phyloP scores from a whole-genome alignment of 2,113 vertebrate species.

The Aspiorhynchus laticeps region DNA sequence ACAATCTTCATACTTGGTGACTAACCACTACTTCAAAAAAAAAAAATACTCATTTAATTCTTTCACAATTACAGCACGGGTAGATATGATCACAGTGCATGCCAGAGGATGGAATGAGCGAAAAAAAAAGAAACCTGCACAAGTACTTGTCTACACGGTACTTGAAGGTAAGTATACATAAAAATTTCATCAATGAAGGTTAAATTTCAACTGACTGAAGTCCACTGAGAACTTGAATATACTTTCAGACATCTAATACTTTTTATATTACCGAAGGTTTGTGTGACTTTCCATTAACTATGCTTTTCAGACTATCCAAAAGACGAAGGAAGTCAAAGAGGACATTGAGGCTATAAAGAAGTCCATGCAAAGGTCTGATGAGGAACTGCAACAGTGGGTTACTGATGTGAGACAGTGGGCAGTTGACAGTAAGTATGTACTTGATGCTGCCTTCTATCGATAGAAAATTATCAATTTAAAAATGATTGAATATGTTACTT shows the following conservation, averaged over 20 bases:
- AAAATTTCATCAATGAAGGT: neutral
- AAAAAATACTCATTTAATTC: neutral
- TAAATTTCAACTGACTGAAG: neutral
- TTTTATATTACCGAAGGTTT: neutral
- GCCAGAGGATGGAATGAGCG: conserved; percentile 31
- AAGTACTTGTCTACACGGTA: conserved; percentile 31
- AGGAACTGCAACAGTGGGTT: neutral
- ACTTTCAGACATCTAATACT: neutral
- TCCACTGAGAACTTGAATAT: neutral
- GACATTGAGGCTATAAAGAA: conserved; percentile 27
- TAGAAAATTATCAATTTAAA: neutral
- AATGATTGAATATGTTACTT: no score
- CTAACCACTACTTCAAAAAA: no score
- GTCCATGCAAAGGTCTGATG: neutral
- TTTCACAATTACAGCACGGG: conserved; percentile 19
- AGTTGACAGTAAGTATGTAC: conserved; percentile 5
- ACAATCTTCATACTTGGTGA: no score
- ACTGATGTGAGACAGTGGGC: conserved; percentile 19
- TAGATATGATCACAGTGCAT: conserved; percentile 39
- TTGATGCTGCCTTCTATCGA: neutral
- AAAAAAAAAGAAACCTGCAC: conserved; percentile 27
- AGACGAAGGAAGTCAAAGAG: conserved; percentile 1
- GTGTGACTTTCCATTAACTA: conserved; percentile 2
- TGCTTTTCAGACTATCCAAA: conserved; percentile 2
- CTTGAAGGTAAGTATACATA: neutral